phyloP scores from a whole-genome alignment of 2,797 vertebrate species.

The Ceyx erithaca region DNA sequence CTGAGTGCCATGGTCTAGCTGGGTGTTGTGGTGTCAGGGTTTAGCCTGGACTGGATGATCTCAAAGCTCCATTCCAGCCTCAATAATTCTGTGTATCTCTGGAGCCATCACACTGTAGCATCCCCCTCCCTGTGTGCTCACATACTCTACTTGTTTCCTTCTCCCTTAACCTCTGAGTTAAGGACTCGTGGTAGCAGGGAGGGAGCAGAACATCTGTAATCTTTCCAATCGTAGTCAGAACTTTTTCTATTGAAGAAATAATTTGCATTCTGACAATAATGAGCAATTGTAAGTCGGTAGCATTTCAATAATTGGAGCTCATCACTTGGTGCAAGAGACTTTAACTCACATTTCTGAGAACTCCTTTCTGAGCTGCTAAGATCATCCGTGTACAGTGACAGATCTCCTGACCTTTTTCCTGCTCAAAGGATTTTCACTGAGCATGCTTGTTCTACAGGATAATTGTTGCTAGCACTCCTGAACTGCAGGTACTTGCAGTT shows the following conservation, averaged over 20 bases:
- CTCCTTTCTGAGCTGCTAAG: not conserved
- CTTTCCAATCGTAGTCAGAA: not conserved
- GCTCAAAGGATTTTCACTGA: not conserved
- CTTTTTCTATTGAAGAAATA: not conserved
- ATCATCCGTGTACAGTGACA: not conserved
- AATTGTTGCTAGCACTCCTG: not conserved
- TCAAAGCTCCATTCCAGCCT: no score
- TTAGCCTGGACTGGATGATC: no score
- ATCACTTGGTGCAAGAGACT: not conserved
- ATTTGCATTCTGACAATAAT: not conserved
- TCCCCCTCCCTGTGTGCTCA: not conserved
- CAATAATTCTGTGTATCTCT: not conserved
- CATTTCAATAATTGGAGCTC: not conserved
- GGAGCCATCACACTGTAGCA: not conserved
- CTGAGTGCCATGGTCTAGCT: no score
- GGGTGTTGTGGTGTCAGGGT: no score
- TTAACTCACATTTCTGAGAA: not conserved
- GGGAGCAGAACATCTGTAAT: not conserved
- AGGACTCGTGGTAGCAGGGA: not conserved
- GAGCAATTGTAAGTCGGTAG: not conserved
- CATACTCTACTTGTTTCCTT: not conserved
- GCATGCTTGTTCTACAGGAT: not conserved
- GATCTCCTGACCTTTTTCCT: constrained; percentile 13
- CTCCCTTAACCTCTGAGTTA: not conserved
- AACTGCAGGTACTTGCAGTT: not conserved